Base-by-base conservation (phyloP, 2,113 vertebrate genomes). In the Oreamnos americanus region DNA sequence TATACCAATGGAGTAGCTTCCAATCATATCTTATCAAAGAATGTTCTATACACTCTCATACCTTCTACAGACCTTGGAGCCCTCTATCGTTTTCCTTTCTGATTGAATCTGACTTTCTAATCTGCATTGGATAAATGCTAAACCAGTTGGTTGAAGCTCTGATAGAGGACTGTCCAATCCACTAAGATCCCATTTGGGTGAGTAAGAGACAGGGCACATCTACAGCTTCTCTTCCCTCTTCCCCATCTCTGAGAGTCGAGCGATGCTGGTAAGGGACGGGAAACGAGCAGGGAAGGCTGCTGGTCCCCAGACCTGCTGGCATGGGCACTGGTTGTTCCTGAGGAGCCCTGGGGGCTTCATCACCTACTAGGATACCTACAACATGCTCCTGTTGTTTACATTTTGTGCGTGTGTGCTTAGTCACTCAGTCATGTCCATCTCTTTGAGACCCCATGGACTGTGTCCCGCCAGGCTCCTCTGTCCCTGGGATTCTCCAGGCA, bases 1-100 rank as follows among this genome's bases (percentile, higher is more conserved):
- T n/a, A 83, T 45, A 39, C 9, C n/a, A 62, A 55, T 15, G 8
- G 57, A 53, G 58, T 33, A 26, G 71, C 16, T 62, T 57, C n/a
- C 47, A 89, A 78, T 88, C 67, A 91, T 67, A 60, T 60, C 6
- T 60, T 33, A 43, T 43, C 64, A 91, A 92, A 89, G 30, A 84
- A 74, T 58, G 25, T 15, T 51, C 28, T 60, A 19, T 2, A 36
- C 45, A 51, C 26, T 28, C 25, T 83, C 53, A 36, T 10, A 19
- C 57, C 13, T 64, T 57, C 57, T 51, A 78, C 1, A 57, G 51
- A 49, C 12, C 25, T 13, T 33, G 47, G 11, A 53, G 28, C 33
- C 45, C 51, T 30, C 28, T 33, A 5, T 36, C 47, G 11, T 39
- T 91, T 90, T 67, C 51, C 81, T 60, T 86, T 82, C 82, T 89